Conservation (phyloP, 2,888 invertebrate species). For the Tetranychus piercei region DNA sequence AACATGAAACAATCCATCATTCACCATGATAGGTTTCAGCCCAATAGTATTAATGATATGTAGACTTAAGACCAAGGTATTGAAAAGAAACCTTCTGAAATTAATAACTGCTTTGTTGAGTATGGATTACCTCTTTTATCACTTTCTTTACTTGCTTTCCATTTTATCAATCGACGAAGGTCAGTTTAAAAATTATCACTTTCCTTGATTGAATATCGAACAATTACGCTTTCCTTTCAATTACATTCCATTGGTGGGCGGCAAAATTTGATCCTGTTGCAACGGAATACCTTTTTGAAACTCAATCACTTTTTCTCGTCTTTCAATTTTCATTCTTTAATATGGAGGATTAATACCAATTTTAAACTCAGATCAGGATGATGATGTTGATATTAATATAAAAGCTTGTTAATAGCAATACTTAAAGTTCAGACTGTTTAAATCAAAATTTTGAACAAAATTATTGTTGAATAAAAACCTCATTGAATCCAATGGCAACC, state of each 20-base stretch:
- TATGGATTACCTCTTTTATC: neutral
- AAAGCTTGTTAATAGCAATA: no score
- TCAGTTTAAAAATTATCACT: neutral
- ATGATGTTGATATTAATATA: no score
- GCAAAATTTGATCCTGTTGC: neutral
- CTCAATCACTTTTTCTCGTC: no score
- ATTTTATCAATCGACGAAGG: neutral
- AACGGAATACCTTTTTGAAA: no score
- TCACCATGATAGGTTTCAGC: constrained; percentile 1
- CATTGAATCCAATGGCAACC: no score
- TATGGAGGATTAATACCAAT: no score
- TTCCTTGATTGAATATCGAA: neutral
- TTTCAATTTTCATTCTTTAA: no score
- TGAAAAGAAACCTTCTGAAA: neutral
- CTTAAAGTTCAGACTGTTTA: no score
- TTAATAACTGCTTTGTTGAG: neutral
- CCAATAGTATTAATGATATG: neutral
- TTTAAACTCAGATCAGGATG: no score
- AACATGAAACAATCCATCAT: neutral
- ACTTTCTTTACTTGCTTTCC: neutral
- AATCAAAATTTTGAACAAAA: no score
- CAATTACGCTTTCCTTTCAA: neutral
- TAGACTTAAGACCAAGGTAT: neutral
- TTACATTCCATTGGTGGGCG: neutral
- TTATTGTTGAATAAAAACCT: no score